Conservation (phyloP, 2,888 invertebrate genomes). For the Heliothis peltigera region DNA sequence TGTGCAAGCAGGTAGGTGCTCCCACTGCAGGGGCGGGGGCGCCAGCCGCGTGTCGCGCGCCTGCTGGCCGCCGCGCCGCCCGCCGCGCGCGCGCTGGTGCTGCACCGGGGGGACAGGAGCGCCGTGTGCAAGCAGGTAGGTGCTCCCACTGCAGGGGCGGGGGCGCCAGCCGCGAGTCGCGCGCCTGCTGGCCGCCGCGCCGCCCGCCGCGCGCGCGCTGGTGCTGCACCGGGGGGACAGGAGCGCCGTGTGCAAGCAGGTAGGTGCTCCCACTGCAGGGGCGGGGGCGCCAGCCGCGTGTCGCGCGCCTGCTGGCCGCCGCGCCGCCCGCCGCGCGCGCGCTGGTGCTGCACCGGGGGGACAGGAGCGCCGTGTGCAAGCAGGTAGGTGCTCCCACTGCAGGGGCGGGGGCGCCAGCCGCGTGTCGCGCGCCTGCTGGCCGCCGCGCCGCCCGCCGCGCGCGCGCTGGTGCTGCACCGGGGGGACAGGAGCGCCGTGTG, state of each 20-base stretch:
- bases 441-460: conserved; percentile 93
- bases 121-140: conserved; percentile 61
- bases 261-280: conserved; percentile 69
- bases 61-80: conserved; percentile 95
- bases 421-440: conserved; percentile 95
- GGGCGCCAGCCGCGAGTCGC: too few relatives aligned
- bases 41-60: too few relatives aligned
- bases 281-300: too few relatives aligned
- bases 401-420: too few relatives aligned
- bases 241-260: conserved; percentile 64
- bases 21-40: too few relatives aligned
- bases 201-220: too few relatives aligned
- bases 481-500: conserved; percentile 53
- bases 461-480: conserved; percentile 92
- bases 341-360: conserved; percentile 25
- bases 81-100: conserved; percentile 93
- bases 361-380: conserved; percentile 90
- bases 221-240: too few relatives aligned
- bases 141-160: too few relatives aligned
- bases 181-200: too few relatives aligned
- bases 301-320: conserved; percentile 90
- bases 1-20: too few relatives aligned
- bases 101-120: conserved; percentile 81
- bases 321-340: conserved; percentile 91
- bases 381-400: conserved; percentile 94